phyloP scores from a whole-genome alignment of 1,140 invertebrate species.

The Saccostrea echinata region DNA sequence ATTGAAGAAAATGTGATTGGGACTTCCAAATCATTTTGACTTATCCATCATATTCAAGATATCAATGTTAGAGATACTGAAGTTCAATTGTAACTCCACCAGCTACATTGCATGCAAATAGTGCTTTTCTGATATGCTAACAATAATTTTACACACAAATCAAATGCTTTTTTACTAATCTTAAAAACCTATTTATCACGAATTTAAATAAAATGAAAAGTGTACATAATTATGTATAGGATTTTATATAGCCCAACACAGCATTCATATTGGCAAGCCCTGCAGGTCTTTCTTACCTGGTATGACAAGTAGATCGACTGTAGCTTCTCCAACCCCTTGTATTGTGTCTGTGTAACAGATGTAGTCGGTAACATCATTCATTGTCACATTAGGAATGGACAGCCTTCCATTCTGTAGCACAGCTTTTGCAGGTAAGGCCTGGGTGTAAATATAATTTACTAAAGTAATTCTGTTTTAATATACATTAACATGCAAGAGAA shows the following conservation, averaged over 20 bases:
- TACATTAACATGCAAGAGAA: too few species aligned
- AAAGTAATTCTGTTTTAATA: too few species aligned
- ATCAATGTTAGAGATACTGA: not conserved
- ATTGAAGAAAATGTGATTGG: not conserved
- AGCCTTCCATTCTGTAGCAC: constrained; percentile 47
- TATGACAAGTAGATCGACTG: constrained; percentile 40
- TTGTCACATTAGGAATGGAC: constrained; percentile 46
- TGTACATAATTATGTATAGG: too few species aligned
- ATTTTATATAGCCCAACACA: not conserved
- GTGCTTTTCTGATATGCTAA: too few species aligned
- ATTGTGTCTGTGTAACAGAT: constrained; percentile 43
- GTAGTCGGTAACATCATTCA: constrained; percentile 50
- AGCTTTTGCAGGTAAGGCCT: constrained; percentile 51
- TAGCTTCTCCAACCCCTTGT: constrained; percentile 28
- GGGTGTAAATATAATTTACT: too few species aligned
- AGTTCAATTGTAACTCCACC: too few species aligned
- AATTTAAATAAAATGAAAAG: too few species aligned
- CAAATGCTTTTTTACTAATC: too few species aligned
- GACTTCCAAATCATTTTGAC: not conserved
- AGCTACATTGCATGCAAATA: too few species aligned
- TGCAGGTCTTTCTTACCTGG: constrained; percentile 34
- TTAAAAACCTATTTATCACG: too few species aligned
- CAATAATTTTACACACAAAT: too few species aligned
- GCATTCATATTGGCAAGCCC: not conserved
- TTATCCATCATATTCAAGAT: not conserved